A percentile compares a stretch with the other conserved stretches of the same genome.
Conservation (phyloP, 1,140 invertebrate genomes). For the Sitobion miscanthi region DNA sequence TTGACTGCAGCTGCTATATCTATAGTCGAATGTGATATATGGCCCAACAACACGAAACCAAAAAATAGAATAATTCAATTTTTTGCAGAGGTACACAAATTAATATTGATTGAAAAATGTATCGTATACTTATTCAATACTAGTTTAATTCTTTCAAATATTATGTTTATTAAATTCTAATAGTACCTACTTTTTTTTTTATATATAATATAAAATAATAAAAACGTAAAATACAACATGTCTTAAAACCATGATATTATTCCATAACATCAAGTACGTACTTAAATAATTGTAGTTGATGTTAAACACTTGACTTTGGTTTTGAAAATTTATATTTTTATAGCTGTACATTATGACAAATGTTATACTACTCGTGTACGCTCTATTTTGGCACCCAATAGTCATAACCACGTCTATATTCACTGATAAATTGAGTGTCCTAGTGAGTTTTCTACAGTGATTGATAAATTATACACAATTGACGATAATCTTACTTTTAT, state of each 20-base stretch:
- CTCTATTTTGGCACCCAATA: constrained; percentile 39
- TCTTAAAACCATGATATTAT: neutral
- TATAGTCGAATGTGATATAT: constrained; percentile 6
- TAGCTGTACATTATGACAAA: constrained; percentile 26
- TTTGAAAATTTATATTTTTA: neutral
- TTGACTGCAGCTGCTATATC: neutral
- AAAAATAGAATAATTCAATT: constrained; percentile 20
- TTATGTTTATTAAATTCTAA: neutral
- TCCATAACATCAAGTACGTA: neutral
- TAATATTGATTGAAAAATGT: neutral
- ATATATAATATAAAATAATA: neutral
- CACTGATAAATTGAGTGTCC: neutral
- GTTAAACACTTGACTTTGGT: neutral
- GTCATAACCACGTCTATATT: neutral
- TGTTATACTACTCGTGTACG: neutral
- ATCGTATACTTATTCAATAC: neutral
- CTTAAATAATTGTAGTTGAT: neutral
- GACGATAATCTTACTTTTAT: neutral
- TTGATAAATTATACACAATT: neutral
- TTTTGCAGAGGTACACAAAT: neutral
- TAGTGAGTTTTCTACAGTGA: constrained; percentile 16
- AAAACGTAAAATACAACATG: neutral
- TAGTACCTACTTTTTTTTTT: neutral
- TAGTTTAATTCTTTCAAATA: neutral
- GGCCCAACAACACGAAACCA: constrained; percentile 26